Base-by-base conservation (phyloP, 2,888 invertebrate genomes). In the Noctua comes region DNA sequence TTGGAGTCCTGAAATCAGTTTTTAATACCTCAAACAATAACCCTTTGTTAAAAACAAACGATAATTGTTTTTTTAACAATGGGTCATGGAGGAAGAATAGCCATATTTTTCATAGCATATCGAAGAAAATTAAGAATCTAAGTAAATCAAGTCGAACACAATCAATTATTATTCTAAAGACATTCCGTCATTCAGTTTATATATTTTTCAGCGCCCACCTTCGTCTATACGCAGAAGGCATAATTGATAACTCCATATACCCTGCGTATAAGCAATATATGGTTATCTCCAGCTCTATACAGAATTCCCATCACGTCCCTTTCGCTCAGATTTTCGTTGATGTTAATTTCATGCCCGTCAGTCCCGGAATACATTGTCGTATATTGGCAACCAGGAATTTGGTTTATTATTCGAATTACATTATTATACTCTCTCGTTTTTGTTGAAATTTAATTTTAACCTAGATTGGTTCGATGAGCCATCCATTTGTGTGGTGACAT, bases 261-360 rank as follows among this genome's bases (percentile, higher is more conserved):
- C 57, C 66, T 51, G 40, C 54, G 68, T 76, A 71, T 62, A 75
- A 68, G 18, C 48, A 62, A 48, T 48, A 54, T 69, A 82, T 73
- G 64, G 48, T 27, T 62, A 18, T 1, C 8, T 62, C 27, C 65
- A 59, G 24, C 48, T 70, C 36, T 31, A 71, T 79, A 79, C 64
- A 87, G 83, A 89, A 91, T 88, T 89, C 88, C 84, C 89, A 84
- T 80, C 88, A 88, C 89, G 88, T 86, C 88, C 88, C 86, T 88
- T 89, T 88, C 88, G 84, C 83, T 87, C 87, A 88, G 89, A 90
- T 91, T 91, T 91, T 89, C 90, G 88, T 90, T 91, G 91, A 90
- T 90, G 90, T 90, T 92, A 92, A 94, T 94, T 94, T 94, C 93
- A 94, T 92, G 93, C 88, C 85, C 90, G 94, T 94, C 94, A 91